Conservation (phyloP, 2,113 vertebrate genomes). For the Hemiprocne comata region DNA sequence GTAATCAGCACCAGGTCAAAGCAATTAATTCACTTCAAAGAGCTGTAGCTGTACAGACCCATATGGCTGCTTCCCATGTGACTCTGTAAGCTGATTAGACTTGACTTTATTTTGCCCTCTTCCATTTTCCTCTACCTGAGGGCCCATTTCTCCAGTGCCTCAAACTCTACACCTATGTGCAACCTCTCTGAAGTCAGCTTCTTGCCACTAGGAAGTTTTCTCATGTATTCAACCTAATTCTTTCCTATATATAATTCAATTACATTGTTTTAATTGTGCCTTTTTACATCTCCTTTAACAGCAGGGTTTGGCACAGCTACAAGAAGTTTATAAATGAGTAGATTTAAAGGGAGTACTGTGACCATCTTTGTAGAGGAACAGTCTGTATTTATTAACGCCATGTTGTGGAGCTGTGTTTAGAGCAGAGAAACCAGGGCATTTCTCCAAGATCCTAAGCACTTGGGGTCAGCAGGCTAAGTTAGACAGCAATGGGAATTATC, state of each 20-base stretch:
- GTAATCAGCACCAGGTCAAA: slow-evolving; percentile 62
- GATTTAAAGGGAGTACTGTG: not conserved
- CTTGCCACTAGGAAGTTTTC: not conserved
- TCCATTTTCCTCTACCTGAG: slow-evolving; percentile 8
- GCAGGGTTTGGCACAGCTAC: not conserved
- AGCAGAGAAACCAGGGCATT: not conserved
- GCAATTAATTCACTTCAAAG: slow-evolving; percentile 68
- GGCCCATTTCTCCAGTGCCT: not conserved
- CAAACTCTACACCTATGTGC: not conserved
- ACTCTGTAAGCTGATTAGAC: slow-evolving; percentile 40
- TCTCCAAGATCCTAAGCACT: not conserved
- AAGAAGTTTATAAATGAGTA: not conserved
- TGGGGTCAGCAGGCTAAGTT: not conserved
- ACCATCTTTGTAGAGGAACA: not conserved
- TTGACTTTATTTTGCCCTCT: slow-evolving; percentile 51
- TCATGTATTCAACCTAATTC: not conserved
- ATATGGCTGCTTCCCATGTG: slow-evolving; percentile 54
- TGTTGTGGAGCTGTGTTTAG: not conserved
- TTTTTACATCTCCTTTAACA: not conserved
- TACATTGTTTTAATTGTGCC: not conserved
- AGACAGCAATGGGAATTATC: not conserved
- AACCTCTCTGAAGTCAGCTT: not conserved
- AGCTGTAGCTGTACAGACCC: slow-evolving; percentile 26
- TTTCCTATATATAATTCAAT: slow-evolving; percentile 26
- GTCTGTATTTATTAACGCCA: not conserved